A percentile compares a stretch with the other conserved stretches of the same genome.
Evolutionary conservation across 2,888 invertebrate species (phyloP).

Genomic region (Chymomyza caudatula): DNA sequence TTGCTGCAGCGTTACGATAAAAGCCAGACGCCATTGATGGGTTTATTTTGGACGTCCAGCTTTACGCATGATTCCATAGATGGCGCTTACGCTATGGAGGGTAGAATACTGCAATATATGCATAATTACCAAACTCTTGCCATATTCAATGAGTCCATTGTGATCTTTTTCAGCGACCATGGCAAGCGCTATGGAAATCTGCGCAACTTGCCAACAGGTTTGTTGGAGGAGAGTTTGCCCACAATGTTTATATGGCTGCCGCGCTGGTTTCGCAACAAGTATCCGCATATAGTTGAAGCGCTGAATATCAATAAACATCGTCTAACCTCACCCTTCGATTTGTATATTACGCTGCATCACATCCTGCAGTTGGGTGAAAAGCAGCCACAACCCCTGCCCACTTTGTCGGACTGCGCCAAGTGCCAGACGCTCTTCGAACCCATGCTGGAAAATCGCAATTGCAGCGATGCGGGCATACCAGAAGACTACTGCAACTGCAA

Average conservation of each 20-base stretch:
- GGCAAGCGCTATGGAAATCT: slow-evolving; percentile 85
- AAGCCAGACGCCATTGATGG: slow-evolving; percentile 82
- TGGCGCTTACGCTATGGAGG: slow-evolving; percentile 82
- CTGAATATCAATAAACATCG: slow-evolving; percentile 81
- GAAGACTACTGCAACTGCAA: slow-evolving; percentile 71
- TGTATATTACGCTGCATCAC: slow-evolving; percentile 84
- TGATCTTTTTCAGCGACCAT: slow-evolving; percentile 87
- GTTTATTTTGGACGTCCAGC: slow-evolving; percentile 87
- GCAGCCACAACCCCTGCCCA: slow-evolving; percentile 37
- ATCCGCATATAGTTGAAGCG: slow-evolving; percentile 80
- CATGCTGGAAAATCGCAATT: slow-evolving; percentile 73
- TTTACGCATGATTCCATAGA: slow-evolving; percentile 84
- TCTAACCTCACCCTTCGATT: slow-evolving; percentile 85
- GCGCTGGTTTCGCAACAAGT: slow-evolving; percentile 79
- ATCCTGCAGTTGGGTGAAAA: slow-evolving; percentile 79
- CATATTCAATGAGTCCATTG: slow-evolving; percentile 80
- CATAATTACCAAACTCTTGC: slow-evolving; percentile 79
- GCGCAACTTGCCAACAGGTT: slow-evolving; percentile 82
- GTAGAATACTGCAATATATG: slow-evolving; percentile 80
- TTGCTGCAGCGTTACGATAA: slow-evolving; percentile 81
- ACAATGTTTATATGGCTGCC: slow-evolving; percentile 85
- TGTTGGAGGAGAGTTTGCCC: slow-evolving; percentile 87
- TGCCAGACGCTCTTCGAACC: slow-evolving; percentile 83
- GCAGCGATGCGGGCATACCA: slow-evolving; percentile 43
- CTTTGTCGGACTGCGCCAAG: slow-evolving; percentile 80